Percentiles rank a stretch among this genome's conserved stretches.
Conservation (phyloP, 2,888 invertebrate genomes). For the Hirtodrosophila trivittata region DNA sequence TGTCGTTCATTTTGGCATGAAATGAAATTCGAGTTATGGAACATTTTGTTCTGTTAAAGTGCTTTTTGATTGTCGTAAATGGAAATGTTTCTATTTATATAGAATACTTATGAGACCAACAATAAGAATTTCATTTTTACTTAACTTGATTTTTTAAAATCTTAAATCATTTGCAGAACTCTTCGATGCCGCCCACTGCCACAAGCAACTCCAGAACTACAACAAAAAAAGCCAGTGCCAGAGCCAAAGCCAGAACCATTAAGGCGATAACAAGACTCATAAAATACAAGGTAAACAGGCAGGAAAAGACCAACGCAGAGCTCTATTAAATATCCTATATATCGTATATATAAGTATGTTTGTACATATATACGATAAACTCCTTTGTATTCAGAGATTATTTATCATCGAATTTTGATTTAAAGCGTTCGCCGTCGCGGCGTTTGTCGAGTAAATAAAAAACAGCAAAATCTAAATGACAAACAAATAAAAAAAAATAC, state of each 20-base stretch:
- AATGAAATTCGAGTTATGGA: conserved; percentile 57
- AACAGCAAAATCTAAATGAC: conserved; percentile 57
- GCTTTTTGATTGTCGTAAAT: conserved; percentile 53
- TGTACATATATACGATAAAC: too few species aligned
- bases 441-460: conserved; percentile 45
- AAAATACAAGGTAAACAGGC: conserved; percentile 34
- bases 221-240: too few species aligned
- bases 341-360: neutral
- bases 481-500: conserved; percentile 46
- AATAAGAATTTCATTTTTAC: too few species aligned
- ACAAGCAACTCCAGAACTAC: too few species aligned
- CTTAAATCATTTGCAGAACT: conserved; percentile 36
- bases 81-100: neutral
- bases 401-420: conserved; percentile 61
- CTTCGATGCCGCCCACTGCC: neutral
- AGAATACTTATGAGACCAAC: too few species aligned
- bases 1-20: conserved; percentile 29
- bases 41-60: conserved; percentile 41
- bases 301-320: conserved; percentile 31
- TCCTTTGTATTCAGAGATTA: conserved; percentile 38
- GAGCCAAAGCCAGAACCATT: neutral
- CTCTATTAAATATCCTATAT: conserved; percentile 10
- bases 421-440: conserved; percentile 42
- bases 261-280: conserved; percentile 46
- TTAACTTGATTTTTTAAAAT: neutral